These are phyloP conservation scores for Pipistrellus kuhlii DNA, from an alignment of 2,797 vertebrate genomes.

Conservation along the genomic window DNA sequence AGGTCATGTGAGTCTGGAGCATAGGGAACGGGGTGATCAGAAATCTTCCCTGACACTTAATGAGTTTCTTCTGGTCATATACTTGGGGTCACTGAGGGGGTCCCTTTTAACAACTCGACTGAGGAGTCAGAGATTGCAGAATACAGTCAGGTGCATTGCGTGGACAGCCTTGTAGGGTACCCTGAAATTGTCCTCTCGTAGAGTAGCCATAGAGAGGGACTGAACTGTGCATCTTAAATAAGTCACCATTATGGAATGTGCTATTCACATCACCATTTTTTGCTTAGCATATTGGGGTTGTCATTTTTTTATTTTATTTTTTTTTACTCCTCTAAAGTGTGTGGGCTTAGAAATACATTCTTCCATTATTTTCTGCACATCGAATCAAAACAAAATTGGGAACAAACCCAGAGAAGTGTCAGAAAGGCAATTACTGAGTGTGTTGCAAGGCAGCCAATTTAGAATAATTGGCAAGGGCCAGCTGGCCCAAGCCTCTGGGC, in stretches of 20 bases:
- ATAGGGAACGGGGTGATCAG: background rate
- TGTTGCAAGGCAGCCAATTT: background rate
- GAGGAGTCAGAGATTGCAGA: background rate
- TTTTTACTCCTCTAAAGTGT: conserved; percentile 53
- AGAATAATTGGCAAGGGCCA: background rate
- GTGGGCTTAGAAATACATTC: conserved; percentile 49
- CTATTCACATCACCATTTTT: conserved; percentile 69
- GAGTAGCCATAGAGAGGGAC: background rate
- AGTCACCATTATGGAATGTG: conserved; percentile 55
- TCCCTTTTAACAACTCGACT: background rate
- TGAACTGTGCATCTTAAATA: background rate
- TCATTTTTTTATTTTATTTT: conserved; percentile 66
- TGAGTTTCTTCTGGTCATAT: background rate
- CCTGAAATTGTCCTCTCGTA: background rate
- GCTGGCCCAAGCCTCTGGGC: background rate
- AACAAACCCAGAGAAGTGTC: conserved; percentile 28
- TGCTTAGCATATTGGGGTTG: conserved; percentile 81
- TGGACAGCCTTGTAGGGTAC: background rate
- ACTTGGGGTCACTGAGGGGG: background rate
- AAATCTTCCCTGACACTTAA: background rate
- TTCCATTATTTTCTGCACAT: background rate
- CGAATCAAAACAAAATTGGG: conserved; percentile 62
- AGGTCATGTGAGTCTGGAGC: background rate
- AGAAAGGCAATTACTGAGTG: conserved; percentile 37
- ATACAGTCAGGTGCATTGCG: background rate